Conservation (phyloP, 2,888 invertebrate genomes). For the Holacanthella duospinosa region DNA sequence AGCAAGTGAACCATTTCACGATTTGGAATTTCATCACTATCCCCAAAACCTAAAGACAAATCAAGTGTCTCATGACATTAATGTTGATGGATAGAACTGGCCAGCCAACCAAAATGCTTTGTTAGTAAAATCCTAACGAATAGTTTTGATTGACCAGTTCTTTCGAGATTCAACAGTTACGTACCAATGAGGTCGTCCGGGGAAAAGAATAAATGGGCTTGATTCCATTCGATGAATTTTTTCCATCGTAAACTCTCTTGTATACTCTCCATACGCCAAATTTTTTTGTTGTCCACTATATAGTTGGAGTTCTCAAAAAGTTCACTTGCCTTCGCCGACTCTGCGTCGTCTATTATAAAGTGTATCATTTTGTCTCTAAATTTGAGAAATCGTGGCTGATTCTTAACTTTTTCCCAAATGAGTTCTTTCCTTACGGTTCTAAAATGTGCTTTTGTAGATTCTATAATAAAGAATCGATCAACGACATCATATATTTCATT, state of each 20-base stretch:
- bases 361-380: slow-evolving; percentile 18
- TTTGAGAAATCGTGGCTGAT: slow-evolving; percentile 12
- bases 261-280: slow-evolving; percentile 2
- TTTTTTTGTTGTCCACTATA: background rate
- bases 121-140: background rate
- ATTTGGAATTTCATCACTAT: slow-evolving; percentile 15
- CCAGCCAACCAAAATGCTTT: background rate
- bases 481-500: slow-evolving; percentile 12
- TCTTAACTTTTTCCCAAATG: slow-evolving; percentile 21
- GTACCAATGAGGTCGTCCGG: slow-evolving; percentile 11
- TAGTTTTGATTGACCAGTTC: background rate
- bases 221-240: slow-evolving; percentile 19
- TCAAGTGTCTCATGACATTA: background rate
- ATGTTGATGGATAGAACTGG: background rate
- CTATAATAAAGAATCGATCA: slow-evolving; percentile 12
- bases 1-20: slow-evolving; percentile 9
- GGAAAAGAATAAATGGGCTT: slow-evolving; percentile 6
- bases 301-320: background rate
- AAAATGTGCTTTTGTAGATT: slow-evolving; percentile 1
- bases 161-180: background rate
- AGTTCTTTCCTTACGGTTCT: slow-evolving; percentile 9
- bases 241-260: slow-evolving; percentile 13
- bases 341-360: slow-evolving; percentile 21
- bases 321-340: background rate
- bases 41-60: slow-evolving; percentile 14